Base-by-base conservation (phyloP, 2,113 vertebrate species). In the Bos javanicus region DNA sequence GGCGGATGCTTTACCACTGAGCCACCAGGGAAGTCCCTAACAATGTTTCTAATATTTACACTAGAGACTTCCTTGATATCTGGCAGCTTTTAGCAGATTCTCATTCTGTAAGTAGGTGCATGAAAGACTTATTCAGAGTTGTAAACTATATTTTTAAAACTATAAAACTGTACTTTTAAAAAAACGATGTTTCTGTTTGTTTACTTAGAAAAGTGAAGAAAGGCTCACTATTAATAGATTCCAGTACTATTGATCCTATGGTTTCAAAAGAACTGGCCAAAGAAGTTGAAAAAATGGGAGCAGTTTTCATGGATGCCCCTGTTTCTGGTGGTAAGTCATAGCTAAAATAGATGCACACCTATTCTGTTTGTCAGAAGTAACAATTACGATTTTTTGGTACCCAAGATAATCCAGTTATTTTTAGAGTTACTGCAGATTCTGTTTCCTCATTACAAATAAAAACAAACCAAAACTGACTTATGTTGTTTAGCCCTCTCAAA, bases 251-350 rank as follows among this genome's bases (percentile, higher is more conserved):
- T 97, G 99, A 99, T 98, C 99, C 99, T 62, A 81, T 99, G 28
- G 99, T 99, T 97, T 99, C 99, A 54, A 99, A 99, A 98, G 99
- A 99, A 95, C 99, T 99, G 99, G 99, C 99, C 57, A 99, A 99
- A 95, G 99, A 99, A 96, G 99, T 99, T 95, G 99, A 99, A 98
- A 99, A 99, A 98, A 99, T 99, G 99, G 99, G 99, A 97, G 99
- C 99, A 14, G 99, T 99, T 98, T 99, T 99, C 97, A 99, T 99
- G 99, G 99, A 99, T 98, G 99, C 99, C 33, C 99, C 99, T 59
- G 99, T 99, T 96, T 99, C 99, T 98, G 99, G 99, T 99, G 99
- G 99, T 99, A 98, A 99, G 98, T 98, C 56, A 16, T 81, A 46
- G 50, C 71, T 95, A 82, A 91, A 90, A 83, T 74, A 21, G 15